phyloP scores from a whole-genome alignment of 2,888 invertebrate species.

The Automeris io region DNA sequence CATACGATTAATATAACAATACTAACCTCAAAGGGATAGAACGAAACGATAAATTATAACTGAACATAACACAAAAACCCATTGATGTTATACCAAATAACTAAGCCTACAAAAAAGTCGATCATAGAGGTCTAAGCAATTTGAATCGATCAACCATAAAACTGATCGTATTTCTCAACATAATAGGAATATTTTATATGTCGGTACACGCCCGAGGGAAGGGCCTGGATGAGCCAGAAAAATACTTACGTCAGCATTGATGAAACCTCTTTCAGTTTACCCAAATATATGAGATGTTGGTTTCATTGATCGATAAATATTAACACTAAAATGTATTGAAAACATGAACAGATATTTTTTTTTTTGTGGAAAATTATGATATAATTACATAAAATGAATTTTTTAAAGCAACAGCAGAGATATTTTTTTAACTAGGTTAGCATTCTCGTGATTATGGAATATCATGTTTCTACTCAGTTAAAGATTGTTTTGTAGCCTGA shows the following conservation, averaged over 20 bases:
- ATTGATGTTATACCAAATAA: not conserved
- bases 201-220: slow-evolving; percentile 17
- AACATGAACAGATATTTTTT: too few species aligned
- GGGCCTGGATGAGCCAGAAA: slow-evolving; percentile 20
- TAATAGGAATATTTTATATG: slow-evolving; percentile 18
- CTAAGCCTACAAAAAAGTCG: slow-evolving; percentile 1
- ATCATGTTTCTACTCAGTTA: too few species aligned
- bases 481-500: too few species aligned
- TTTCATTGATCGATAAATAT: not conserved
- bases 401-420: too few species aligned
- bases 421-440: too few species aligned
- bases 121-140: slow-evolving; percentile 7
- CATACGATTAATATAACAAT: too few species aligned
- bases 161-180: slow-evolving; percentile 18
- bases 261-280: slow-evolving; percentile 18
- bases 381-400: too few species aligned
- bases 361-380: too few species aligned
- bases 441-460: too few species aligned
- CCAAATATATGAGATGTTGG: not conserved
- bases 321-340: not conserved
- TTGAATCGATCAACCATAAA: slow-evolving; percentile 9
- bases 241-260: slow-evolving; percentile 26
- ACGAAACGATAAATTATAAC: too few species aligned
- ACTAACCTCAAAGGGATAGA: too few species aligned
- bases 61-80: too few species aligned